Evolutionary conservation across 1,140 invertebrate genomes (phyloP), one percentile per base, ranked within the genome.

Genomic region (Danaus plexippus): DNA sequence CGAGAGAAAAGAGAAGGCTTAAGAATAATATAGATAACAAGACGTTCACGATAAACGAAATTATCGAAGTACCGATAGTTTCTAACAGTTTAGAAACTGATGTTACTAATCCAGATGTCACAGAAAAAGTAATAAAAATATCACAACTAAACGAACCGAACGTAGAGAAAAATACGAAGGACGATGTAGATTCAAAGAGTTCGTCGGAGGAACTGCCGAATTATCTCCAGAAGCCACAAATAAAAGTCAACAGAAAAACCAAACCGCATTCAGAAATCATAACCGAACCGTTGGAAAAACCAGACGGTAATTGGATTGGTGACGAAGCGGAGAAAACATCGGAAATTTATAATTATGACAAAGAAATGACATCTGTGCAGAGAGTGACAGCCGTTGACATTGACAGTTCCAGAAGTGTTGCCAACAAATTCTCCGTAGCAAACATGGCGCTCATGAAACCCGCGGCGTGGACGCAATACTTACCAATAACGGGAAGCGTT

Each of bases 371-470:
- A 32, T 32, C 22, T 32, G 22, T 32, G 5, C 4, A 32, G 5
- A 32, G 7, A 32, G 22, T 32, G 22, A 32, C 42, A 13, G 43
- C 18, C 22, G 18, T n/a, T n/a, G 11, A 12, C 7, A 43, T 43
- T 10, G 18, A 45, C 22, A 32, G 22, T 32, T 4, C 2, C 11
- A 47, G 58, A 43, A 32, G 45, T 8, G 43, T 40, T 10, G 61
- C 46, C 11, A 56, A 71, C 41, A 56, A 45, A 12, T 11, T 67
- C 18, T 69, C 62, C 59, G 52, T 55, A 22, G 68, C 53, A 45
- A 68, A 77, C 43, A 61, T 68, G 57, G 47, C 58, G 0, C 54
- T 73, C n/a, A 11, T 77, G 12, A 75, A 72, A 42, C 64, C 71
- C 11, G 52, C 67, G 0, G 51, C 67, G 18, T 73, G 70, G 70